A percentile compares a stretch with the other conserved stretches of the same genome.
These are phyloP conservation scores for Danio aesculapii DNA, from an alignment of 2,797 vertebrate species.

Conservation along the genomic window DNA sequence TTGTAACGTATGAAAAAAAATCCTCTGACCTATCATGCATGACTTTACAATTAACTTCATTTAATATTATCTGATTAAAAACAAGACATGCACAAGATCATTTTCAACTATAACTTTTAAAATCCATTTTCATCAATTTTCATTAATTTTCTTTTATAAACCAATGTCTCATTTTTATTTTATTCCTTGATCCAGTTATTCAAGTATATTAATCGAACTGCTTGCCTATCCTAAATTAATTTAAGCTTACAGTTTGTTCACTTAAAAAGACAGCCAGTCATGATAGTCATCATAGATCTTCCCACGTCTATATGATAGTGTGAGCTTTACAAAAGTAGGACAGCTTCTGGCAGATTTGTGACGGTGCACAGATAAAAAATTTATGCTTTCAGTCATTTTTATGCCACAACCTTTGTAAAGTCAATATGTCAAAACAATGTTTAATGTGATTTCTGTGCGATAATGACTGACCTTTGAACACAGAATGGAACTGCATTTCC, in stretches of 20 bases:
- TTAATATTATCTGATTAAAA: too few species aligned
- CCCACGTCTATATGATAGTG: background rate
- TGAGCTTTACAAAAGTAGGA: background rate
- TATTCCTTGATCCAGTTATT: too few species aligned
- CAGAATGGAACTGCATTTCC: slow-evolving; percentile 12
- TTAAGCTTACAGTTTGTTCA: background rate
- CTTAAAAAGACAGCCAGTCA: background rate
- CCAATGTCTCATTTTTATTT: background rate
- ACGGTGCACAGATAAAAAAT: background rate
- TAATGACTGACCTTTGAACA: background rate
- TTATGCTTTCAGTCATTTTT: background rate
- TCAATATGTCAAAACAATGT: slow-evolving; percentile 1
- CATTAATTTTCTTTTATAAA: background rate
- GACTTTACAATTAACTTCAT: too few species aligned
- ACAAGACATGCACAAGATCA: too few species aligned
- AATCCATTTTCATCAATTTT: too few species aligned
- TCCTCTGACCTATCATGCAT: too few species aligned
- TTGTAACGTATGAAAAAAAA: too few species aligned
- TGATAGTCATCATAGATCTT: background rate
- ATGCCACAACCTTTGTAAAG: background rate
- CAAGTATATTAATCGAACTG: too few species aligned
- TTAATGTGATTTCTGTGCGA: background rate
- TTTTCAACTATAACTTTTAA: too few species aligned
- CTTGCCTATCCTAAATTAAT: background rate
- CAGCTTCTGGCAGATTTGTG: background rate